These are phyloP conservation scores for Drosophila lacicola DNA, from an alignment of 2,888 invertebrate species.

Conservation along the genomic window DNA sequence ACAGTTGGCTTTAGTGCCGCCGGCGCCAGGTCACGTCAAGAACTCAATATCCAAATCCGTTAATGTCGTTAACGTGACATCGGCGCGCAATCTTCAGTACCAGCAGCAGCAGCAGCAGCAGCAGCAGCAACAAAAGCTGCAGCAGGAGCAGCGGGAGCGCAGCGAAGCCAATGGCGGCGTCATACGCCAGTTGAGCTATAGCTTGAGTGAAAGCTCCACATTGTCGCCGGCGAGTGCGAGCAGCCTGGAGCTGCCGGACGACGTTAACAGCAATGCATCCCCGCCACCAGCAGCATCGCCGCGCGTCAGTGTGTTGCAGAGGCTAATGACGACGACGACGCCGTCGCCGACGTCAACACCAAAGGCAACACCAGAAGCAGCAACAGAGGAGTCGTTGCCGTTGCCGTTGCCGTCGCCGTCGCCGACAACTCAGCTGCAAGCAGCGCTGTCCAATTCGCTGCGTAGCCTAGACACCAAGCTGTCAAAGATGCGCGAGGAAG, in stretches of 20 bases:
- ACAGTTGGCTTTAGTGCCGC: constrained; percentile 84
- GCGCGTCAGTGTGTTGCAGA: constrained; percentile 40
- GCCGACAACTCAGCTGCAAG: constrained; percentile 61
- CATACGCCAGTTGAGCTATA: constrained; percentile 53
- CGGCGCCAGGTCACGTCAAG: constrained; percentile 83
- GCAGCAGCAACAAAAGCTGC: constrained; percentile 25
- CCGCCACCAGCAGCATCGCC: constrained; percentile 27
- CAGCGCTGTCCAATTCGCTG: constrained; percentile 79
- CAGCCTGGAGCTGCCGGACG: constrained; percentile 62
- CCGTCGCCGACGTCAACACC: background rate
- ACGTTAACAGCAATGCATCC: constrained; percentile 49
- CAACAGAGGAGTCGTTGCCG: background rate
- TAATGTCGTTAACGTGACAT: constrained; percentile 83
- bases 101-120: constrained; percentile 59
- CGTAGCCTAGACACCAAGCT: constrained; percentile 79
- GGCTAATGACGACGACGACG: constrained; percentile 38
- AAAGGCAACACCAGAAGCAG: constrained; percentile 19
- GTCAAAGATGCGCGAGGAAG: constrained; percentile 71
- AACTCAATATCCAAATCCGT: constrained; percentile 85
- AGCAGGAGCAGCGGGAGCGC: constrained; percentile 16
- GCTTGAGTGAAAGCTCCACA: constrained; percentile 63
- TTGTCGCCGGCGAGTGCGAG: constrained; percentile 66
- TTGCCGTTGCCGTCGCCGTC: background rate
- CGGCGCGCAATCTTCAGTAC: constrained; percentile 80
- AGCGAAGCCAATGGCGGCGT: constrained; percentile 16